phyloP scores from a whole-genome alignment of 2,113 vertebrate species.

The Canis aureus region DNA sequence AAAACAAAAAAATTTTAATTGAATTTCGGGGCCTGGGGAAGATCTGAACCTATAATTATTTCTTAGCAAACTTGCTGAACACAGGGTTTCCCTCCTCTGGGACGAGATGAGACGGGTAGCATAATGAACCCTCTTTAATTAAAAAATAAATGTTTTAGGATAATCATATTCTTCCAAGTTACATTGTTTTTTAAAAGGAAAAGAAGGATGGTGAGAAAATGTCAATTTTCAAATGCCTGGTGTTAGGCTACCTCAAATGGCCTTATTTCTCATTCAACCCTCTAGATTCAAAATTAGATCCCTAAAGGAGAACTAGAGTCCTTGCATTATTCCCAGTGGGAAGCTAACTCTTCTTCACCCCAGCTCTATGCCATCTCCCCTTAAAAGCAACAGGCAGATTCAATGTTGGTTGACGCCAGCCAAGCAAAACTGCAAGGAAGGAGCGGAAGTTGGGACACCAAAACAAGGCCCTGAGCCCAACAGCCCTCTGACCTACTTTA shows the following conservation, averaged over 20 bases:
- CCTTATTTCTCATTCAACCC: background rate
- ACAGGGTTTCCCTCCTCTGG: conserved; percentile 79
- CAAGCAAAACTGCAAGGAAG: background rate
- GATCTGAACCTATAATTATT: conserved; percentile 85
- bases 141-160: conserved; percentile 84
- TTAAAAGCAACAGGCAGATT: conserved; percentile 22
- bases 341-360: background rate
- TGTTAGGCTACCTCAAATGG: background rate
- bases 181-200: conserved; percentile 67
- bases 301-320: background rate
- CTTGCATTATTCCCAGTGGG: background rate
- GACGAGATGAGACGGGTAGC: conserved; percentile 84
- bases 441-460: background rate
- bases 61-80: conserved; percentile 85
- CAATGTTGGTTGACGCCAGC: background rate
- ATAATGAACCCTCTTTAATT: conserved; percentile 85
- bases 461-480: background rate
- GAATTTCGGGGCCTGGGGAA: conserved; percentile 84
- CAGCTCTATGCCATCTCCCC: background rate
- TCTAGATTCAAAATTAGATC: conserved; percentile 2
- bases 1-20: conserved; percentile 84
- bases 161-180: conserved; percentile 81
- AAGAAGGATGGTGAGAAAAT: conserved; percentile 66
- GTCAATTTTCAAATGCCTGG: conserved; percentile 47
- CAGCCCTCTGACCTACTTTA: background rate